Evolutionary conservation across 2,888 invertebrate species (phyloP).

Genomic region (Germaria angustata): DNA sequence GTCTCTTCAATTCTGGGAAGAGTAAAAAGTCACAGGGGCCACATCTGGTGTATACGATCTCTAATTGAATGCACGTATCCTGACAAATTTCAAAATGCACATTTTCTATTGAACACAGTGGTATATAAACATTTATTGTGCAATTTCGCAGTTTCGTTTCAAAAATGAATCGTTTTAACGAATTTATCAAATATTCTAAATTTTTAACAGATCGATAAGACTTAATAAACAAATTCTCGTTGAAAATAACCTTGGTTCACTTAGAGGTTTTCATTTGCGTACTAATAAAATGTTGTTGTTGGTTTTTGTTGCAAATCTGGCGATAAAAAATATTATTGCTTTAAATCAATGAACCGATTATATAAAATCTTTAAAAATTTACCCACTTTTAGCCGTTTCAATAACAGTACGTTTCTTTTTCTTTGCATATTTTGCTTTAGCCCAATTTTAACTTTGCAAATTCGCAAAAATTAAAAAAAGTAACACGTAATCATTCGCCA

Average conservation of each 20-base stretch:
- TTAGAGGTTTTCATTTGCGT: background rate
- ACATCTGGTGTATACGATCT: too few relatives aligned
- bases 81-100: too few relatives aligned
- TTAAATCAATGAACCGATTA: conserved; percentile 9
- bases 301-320: background rate
- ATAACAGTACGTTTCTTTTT: background rate
- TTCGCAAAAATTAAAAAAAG: conserved; percentile 4
- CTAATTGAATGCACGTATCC: too few relatives aligned
- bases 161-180: too few relatives aligned
- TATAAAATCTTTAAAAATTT: background rate
- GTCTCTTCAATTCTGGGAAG: too few relatives aligned
- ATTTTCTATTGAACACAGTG: too few relatives aligned
- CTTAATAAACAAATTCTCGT: background rate
- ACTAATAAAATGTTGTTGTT: background rate
- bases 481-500: conserved; percentile 52
- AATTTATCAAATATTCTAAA: too few relatives aligned
- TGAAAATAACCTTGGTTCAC: conserved; percentile 6
- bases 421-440: background rate
- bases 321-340: background rate
- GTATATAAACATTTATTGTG: too few relatives aligned
- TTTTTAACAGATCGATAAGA: background rate
- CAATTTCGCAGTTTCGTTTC: too few relatives aligned
- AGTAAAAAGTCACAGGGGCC: too few relatives aligned
- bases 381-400: background rate
- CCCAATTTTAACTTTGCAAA: conserved; percentile 22